Evolutionary conservation across 1,140 invertebrate species (phyloP).

Genomic region (Euura lappo): DNA sequence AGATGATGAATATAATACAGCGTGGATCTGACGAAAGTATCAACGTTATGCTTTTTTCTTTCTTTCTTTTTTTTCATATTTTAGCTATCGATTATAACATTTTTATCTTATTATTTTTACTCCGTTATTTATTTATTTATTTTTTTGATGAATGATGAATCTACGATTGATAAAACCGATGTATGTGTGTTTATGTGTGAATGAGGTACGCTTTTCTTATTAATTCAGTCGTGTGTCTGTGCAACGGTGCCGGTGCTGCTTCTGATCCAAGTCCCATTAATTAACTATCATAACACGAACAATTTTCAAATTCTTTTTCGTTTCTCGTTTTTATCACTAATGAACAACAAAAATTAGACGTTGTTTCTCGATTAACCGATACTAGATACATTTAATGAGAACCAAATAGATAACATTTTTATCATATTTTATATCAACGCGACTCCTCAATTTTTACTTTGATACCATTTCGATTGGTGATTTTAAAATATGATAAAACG

Average conservation of each 20-base stretch:
- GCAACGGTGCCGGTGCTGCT: conserved; percentile 19
- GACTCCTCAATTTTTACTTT: too few species aligned
- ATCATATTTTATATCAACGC: not conserved
- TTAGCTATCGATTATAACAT: conserved; percentile 24
- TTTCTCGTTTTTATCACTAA: not conserved
- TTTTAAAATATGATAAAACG: not conserved
- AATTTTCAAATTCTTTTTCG: not conserved
- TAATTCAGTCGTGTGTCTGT: conserved; percentile 38
- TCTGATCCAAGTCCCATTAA: not conserved
- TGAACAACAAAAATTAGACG: not conserved
- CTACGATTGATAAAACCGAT: conserved; percentile 23
- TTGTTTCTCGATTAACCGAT: not conserved
- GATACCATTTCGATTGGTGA: not conserved
- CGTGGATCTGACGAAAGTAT: conserved; percentile 32
- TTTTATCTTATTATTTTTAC: conserved; percentile 18
- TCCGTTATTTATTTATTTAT: conserved; percentile 28
- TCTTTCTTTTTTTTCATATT: conserved; percentile 27
- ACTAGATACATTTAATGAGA: not conserved
- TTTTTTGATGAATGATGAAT: conserved; percentile 14
- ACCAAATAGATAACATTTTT: not conserved
- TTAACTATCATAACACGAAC: not conserved
- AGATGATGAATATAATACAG: conserved; percentile 45
- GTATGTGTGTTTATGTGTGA: conserved; percentile 13
- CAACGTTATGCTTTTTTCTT: conserved; percentile 26
- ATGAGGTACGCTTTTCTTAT: conserved; percentile 25